Evolutionary conservation across 2,888 invertebrate genomes (phyloP), one percentile per base, ranked within the genome.

Genomic region (Drosophila neonasuta): DNA sequence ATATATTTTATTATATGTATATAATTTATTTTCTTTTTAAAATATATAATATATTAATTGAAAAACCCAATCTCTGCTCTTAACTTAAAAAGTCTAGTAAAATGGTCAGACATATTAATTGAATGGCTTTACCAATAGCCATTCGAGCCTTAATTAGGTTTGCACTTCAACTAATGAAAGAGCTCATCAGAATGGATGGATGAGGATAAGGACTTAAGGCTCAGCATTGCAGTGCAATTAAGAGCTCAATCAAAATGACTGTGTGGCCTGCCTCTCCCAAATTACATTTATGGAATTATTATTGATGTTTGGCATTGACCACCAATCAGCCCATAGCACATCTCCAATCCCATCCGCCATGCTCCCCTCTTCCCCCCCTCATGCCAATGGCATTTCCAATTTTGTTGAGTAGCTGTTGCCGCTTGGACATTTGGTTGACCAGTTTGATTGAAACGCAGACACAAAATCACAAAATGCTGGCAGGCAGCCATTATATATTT

Each of bases 201-300:
- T 46, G 74, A 17, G 68, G 52, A 41, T 29, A 59, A 51, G 50
- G 51, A 63, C 78, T 69, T 71, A 68, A 73, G 82, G 76, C 79
- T 76, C 76, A 71, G 70, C 76, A 77, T 69, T 76, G 71, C 80
- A 78, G 74, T 86, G 72, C 85, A 85, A 85, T 85, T 85, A 85
- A 87, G 87, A 79, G 82, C 87, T 87, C 87, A 85, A 85, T 85
- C 87, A 85, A 72, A 72, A 79, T 72, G 78, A 73, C 76, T 74
- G 64, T 70, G 75, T 54, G 45, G 6, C 58, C 66, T 71, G 69
- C 63, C 65, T 73, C 74, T 46, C 46, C 68, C 78, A 73, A 79
- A 86, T 86, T 81, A 84, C 79, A 86, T 86, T 84, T 84, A 86
- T 84, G 85, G 70, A 84, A 84, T 84, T 84, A 86, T 84, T 84